A percentile compares a stretch with the other conserved stretches of the same genome.
Evolutionary conservation across 2,888 invertebrate genomes (phyloP).

Genomic region (Marasmarcha lunaedactyla): DNA sequence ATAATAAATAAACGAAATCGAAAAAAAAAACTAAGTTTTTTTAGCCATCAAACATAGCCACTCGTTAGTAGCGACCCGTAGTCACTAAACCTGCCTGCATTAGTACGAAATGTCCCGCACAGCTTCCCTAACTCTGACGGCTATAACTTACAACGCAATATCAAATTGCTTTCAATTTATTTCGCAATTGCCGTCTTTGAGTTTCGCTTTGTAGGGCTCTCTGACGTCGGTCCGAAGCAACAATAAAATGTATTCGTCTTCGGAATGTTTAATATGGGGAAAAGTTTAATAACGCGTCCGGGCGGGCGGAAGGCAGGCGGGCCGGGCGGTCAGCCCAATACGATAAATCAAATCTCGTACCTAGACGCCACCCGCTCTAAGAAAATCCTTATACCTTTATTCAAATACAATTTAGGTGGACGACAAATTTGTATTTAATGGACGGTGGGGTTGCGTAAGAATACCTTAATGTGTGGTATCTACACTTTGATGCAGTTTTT

Average conservation of each 20-base stretch:
- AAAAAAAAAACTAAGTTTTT: too few relatives aligned
- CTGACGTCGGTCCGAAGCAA: constrained; percentile 69
- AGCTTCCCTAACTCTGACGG: constrained; percentile 56
- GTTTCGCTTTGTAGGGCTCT: constrained; percentile 70
- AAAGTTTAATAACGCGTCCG: constrained; percentile 72
- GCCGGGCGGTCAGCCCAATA: constrained; percentile 41
- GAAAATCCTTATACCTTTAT: constrained; percentile 56
- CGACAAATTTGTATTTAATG: too few relatives aligned
- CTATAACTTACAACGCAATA: constrained; percentile 71
- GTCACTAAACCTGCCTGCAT: constrained; percentile 35
- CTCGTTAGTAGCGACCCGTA: constrained; percentile 32
- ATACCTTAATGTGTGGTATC: too few relatives aligned
- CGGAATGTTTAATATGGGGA: constrained; percentile 73
- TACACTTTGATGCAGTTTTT: too few relatives aligned
- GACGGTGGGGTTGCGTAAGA: too few relatives aligned
- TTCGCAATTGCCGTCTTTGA: constrained; percentile 72
- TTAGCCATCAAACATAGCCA: constrained; percentile 29
- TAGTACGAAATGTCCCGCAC: constrained; percentile 57
- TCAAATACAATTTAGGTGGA: constrained; percentile 38
- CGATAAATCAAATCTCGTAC: constrained; percentile 70
- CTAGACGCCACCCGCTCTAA: constrained; percentile 37
- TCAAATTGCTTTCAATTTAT: constrained; percentile 71
- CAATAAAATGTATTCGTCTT: constrained; percentile 72
- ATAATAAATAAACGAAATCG: too few relatives aligned
- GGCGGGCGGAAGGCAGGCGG: constrained; percentile 37